Evolutionary conservation across 2,113 vertebrate genomes (phyloP).

Genomic region (Cettia cetti): DNA sequence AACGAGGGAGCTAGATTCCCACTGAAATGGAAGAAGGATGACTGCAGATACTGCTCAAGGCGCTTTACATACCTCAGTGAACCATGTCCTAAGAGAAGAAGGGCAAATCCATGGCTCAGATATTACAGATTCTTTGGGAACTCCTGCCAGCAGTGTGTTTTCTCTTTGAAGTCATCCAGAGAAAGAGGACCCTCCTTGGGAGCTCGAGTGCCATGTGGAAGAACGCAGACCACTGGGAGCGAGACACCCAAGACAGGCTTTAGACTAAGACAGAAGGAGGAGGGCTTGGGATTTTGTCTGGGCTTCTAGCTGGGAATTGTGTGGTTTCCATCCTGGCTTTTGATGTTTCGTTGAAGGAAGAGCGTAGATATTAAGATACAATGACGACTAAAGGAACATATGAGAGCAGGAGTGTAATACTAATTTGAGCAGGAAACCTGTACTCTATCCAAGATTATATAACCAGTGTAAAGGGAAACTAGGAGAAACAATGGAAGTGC

Average conservation of each 20-base stretch:
- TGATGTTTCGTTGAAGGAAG: background rate
- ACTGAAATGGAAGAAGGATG: background rate
- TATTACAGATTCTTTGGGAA: background rate
- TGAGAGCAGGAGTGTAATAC: background rate
- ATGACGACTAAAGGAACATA: background rate
- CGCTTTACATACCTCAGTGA: background rate
- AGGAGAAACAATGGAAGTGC: background rate
- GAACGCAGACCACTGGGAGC: rapidly evolving
- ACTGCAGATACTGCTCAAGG: background rate
- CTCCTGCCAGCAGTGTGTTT: background rate
- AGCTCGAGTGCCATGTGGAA: background rate
- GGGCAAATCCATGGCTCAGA: background rate
- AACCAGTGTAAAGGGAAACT: background rate
- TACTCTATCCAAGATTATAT: background rate
- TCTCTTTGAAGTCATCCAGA: background rate
- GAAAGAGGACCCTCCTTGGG: background rate
- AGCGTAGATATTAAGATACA: background rate
- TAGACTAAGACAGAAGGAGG: background rate
- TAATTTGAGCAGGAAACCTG: background rate
- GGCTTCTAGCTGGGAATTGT: background rate
- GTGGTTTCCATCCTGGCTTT: background rate
- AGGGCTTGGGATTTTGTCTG: background rate
- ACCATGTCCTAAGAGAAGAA: background rate
- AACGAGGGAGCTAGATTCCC: background rate
- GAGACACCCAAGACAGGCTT: rapidly evolving